Conservation (phyloP, 2,797 vertebrate species). For the Rallus crepitans region DNA sequence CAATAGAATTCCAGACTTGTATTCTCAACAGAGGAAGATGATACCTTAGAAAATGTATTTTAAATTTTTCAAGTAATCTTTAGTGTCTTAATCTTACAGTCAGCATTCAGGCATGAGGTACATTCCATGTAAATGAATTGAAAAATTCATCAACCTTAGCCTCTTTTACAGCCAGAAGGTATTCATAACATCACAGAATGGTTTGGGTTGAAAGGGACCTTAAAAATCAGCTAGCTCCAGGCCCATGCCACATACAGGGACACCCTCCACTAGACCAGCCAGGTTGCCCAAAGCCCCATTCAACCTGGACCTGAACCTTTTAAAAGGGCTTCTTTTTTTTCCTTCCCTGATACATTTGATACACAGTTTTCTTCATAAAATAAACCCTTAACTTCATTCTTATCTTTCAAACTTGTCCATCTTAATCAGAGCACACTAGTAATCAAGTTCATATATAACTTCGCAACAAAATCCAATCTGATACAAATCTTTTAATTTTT, state of each 20-base stretch:
- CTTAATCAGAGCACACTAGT: background rate
- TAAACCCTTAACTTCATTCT: background rate
- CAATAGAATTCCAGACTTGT: background rate
- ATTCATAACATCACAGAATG: background rate
- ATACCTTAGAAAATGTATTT: background rate
- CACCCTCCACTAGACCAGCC: no score
- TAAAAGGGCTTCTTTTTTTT: background rate
- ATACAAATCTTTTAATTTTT: background rate
- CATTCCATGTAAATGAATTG: background rate
- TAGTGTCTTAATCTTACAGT: background rate
- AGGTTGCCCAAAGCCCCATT: no score
- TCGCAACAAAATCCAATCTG: accelerated
- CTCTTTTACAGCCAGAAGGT: background rate
- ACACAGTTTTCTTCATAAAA: background rate
- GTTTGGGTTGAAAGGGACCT: no score
- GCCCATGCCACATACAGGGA: no score
- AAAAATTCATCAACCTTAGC: background rate
- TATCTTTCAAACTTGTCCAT: background rate
- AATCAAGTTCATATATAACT: background rate
- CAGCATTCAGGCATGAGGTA: background rate
- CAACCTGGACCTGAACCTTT: no score
- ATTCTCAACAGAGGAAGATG: background rate
- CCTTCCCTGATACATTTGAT: background rate
- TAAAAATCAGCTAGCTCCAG: no score
- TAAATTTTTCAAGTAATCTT: background rate